phyloP scores from a whole-genome alignment of 1,140 invertebrate species.

The Parapsyche elsis region DNA sequence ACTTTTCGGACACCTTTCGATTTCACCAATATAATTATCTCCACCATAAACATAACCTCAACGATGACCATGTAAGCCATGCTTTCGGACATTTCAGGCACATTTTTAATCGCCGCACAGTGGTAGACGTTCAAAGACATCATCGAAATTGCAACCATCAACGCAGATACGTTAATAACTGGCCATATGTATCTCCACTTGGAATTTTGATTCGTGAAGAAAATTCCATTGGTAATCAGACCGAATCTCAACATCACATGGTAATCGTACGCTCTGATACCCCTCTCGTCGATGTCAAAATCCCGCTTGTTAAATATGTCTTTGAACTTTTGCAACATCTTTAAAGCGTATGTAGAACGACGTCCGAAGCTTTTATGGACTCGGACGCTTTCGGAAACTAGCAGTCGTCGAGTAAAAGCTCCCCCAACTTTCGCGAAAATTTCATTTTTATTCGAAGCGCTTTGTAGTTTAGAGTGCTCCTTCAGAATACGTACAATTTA shows the following conservation, averaged over 20 bases:
- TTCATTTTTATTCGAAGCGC: no score
- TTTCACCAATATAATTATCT: constrained; percentile 31
- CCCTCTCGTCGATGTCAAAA: constrained; percentile 20
- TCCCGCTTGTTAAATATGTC: constrained; percentile 29
- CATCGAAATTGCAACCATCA: constrained; percentile 2
- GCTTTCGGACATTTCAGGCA: constrained; percentile 41
- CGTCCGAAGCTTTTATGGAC: not conserved
- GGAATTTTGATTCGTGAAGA: constrained; percentile 29
- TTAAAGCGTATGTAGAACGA: not conserved
- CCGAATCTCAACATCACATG: constrained; percentile 8
- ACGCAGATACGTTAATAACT: not conserved
- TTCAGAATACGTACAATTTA: no score
- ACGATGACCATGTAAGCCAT: constrained; percentile 17
- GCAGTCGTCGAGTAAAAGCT: no score
- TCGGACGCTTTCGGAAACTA: no score
- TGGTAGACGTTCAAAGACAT: constrained; percentile 27
- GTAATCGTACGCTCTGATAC: constrained; percentile 38
- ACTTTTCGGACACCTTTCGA: constrained; percentile 22
- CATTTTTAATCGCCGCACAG: constrained; percentile 31
- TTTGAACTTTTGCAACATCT: constrained; percentile 35
- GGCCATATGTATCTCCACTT: constrained; percentile 22
- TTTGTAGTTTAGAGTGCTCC: no score
- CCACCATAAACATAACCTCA: constrained; percentile 26
- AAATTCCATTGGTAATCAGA: constrained; percentile 35
- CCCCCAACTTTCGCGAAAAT: no score